Evolutionary conservation across 1,140 invertebrate genomes (phyloP), one percentile per base, ranked within the genome.

Genomic region (Drosophila arawakana): DNA sequence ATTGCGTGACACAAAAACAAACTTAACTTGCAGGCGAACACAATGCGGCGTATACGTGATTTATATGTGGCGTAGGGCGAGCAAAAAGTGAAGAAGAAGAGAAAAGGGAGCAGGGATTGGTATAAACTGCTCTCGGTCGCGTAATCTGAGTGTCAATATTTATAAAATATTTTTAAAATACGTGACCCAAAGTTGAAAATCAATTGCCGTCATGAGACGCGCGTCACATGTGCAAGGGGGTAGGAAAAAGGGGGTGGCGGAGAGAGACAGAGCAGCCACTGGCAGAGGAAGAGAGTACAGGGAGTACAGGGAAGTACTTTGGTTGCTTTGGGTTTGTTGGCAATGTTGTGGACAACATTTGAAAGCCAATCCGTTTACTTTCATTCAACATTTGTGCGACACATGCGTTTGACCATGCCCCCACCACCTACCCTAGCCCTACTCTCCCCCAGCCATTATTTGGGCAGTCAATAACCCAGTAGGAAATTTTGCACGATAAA

Each of bases 131-230:
- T 54, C 39, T 46, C 62, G 55, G 62, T 65, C 62, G 62, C 49
- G 49, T 81, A 78, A 78, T 72, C 67, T 69, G 46, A 65, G 49
- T 88, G 84, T 83, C 83, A 88, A 88, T 89, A 88, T 88, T 88
- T 88, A 88, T 88, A 75, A 88, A 88, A 88, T 88, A 88, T 88
- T 88, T 88, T 83, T 75, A 83, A 89, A 78, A 72, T 88, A 88
- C 83, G 83, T 88, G 83, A 80, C 73, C 69, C 75, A 73, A 77
- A 88, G 70, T 83, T 80, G 70, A 78, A 80, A 88, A 89, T 82
- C 84, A 88, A 80, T 88, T 88, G 83, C 35, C 82, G 68, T 47
- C 75, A 76, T 49, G 67, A 43, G 67, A 75, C 60, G 55, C 63
- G 63, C 70, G 76, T 73, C 76, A 88, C 70, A 77, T 85, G 77